phyloP scores from a whole-genome alignment of 2,888 invertebrate genomes.

The Meliscaeva auricollis region DNA sequence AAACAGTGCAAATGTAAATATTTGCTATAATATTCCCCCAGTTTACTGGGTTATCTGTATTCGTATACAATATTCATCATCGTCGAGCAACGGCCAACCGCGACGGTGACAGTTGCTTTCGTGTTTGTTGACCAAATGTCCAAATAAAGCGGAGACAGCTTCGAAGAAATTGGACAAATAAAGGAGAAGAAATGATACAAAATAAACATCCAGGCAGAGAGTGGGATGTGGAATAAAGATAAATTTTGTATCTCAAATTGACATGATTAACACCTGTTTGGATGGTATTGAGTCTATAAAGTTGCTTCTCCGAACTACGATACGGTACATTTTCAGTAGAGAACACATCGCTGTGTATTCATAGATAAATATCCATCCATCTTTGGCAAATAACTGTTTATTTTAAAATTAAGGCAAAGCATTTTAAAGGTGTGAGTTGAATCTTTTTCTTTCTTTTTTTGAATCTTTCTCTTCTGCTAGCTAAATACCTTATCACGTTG shows the following conservation, averaged over 20 bases:
- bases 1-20: constrained; percentile 62
- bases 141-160: constrained; percentile 55
- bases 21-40: constrained; percentile 43
- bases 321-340: background rate
- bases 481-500: background rate
- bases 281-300: constrained; percentile 22
- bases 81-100: background rate
- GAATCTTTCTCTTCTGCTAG: constrained; percentile 1
- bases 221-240: background rate
- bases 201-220: background rate
- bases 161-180: constrained; percentile 66
- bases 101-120: no score
- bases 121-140: constrained; percentile 57
- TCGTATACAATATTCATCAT: constrained; percentile 25
- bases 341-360: background rate
- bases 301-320: background rate
- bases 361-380: background rate
- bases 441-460: background rate
- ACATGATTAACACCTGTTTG: constrained; percentile 72
- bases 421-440: constrained; percentile 47
- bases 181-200: constrained; percentile 52
- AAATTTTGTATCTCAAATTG: constrained; percentile 42
- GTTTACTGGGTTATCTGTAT: background rate
- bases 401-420: constrained; percentile 43
- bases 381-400: constrained; percentile 20